Evolutionary conservation across 2,113 vertebrate species (phyloP), one percentile per base, ranked within the genome.

Genomic region (Hippocampus mohnikei): DNA sequence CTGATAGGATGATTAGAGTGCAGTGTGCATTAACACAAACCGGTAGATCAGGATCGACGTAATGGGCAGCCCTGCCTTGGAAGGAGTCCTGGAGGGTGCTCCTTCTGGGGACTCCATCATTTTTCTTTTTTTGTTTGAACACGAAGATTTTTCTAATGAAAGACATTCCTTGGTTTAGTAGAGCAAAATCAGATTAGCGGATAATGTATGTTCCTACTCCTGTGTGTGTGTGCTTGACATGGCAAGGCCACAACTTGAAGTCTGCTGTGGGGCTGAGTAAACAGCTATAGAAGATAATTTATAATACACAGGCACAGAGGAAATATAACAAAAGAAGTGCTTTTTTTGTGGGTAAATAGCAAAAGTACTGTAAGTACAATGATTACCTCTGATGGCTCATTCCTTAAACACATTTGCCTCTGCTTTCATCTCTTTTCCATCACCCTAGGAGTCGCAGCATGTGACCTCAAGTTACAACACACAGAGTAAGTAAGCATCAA

Each of bases 401-500:
- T 87, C 67, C 83, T 87, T 81, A 69, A 77, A 50, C 75, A 69
- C 48, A 8, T 76, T 73, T 67, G 73, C 69, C 80, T 84, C 73
- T 84, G 66, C 75, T 82, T 58, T 71, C 58, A 52, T 69, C 71
- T 76, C 75, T 63, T 48, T 65, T 76, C 80, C 73, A 78, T 65
- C 91, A 75, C 92, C 88, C 78, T 76, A 98, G 96, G 96, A 97
- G 81, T 90, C 94, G 3, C 95, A 95, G 84, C 94, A 96, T 91
- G 91, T 95, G 92, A 95, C 94, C 89, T 94, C 94, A 78, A 94
- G 94, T 94, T 96, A 96, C 91, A 94, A 86, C 91, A 92, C 91
- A 82, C 96, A 96, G 93, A 98, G 95, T 98, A 95, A 91, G 95
- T 95, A 75, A 72, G 69, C 73, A 29, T 80, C 67, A 41, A 72